Percentiles rank a stretch among this genome's conserved stretches.
Conservation (phyloP, 2,888 invertebrate genomes). For the Lacanobia oleracea region DNA sequence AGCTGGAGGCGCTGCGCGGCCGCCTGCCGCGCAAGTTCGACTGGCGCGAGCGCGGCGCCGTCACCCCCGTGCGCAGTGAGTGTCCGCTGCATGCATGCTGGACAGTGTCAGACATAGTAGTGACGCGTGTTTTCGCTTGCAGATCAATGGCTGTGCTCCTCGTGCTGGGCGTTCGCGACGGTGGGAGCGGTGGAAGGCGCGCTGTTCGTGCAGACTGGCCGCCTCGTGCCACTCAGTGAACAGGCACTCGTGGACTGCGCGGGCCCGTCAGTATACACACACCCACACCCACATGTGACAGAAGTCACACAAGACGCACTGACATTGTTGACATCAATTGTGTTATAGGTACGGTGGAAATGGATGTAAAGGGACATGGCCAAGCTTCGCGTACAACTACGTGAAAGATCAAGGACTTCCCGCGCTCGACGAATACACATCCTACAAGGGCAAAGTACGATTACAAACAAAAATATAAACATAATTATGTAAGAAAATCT, state of each 20-base stretch:
- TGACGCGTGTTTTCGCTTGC: slow-evolving; percentile 42
- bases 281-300: not conserved
- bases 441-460: slow-evolving; percentile 75
- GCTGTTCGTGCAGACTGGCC: slow-evolving; percentile 78
- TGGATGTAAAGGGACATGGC: slow-evolving; percentile 84
- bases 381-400: slow-evolving; percentile 81
- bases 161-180: slow-evolving; percentile 88
- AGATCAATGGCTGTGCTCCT: slow-evolving; percentile 81
- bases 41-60: slow-evolving; percentile 82
- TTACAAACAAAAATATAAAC: not conserved
- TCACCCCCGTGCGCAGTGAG: slow-evolving; percentile 82
- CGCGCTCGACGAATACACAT: slow-evolving; percentile 76
- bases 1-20: slow-evolving; percentile 66
- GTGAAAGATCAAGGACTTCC: slow-evolving; percentile 77
- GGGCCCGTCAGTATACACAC: slow-evolving; percentile 71
- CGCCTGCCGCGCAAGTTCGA: slow-evolving; percentile 80
- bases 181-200: slow-evolving; percentile 86
- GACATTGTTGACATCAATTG: not conserved
- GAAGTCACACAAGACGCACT: too few species aligned
- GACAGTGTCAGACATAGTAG: not conserved
- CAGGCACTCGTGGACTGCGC: slow-evolving; percentile 86
- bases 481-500: not conserved
- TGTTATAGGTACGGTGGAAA: slow-evolving; percentile 76
- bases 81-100: slow-evolving; percentile 14
- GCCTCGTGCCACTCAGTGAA: slow-evolving; percentile 81